These are phyloP conservation scores for Rhodophaea formosa DNA, from an alignment of 2,888 invertebrate genomes.

Conservation along the genomic window DNA sequence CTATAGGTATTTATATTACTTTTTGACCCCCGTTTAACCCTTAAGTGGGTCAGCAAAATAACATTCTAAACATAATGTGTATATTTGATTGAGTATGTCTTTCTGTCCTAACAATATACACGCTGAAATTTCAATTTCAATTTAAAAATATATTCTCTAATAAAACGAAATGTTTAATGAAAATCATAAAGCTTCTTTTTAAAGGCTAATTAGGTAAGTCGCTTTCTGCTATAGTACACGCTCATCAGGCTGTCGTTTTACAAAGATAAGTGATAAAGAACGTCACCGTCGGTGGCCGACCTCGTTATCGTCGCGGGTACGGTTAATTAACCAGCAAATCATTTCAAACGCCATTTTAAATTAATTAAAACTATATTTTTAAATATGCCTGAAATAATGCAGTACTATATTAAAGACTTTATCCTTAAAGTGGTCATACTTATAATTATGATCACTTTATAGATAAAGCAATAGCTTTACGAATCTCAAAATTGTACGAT, in stretches of 20 bases:
- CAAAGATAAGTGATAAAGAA: constrained; percentile 11
- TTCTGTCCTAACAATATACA: too few relatives aligned
- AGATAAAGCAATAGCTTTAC: too few relatives aligned
- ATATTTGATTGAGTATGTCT: too few relatives aligned
- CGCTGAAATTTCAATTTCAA: too few relatives aligned
- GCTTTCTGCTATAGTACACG: background rate
- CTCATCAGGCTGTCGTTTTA: background rate
- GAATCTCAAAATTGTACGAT: too few relatives aligned
- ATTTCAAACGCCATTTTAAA: background rate
- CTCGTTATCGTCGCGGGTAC: constrained; percentile 1
- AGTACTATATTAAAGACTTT: background rate
- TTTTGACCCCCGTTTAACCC: too few relatives aligned
- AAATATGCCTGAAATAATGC: background rate
- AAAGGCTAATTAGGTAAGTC: background rate
- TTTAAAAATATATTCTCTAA: too few relatives aligned
- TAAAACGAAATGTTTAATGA: background rate
- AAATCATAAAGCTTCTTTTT: background rate
- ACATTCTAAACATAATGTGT: too few relatives aligned
- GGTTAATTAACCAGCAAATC: constrained; percentile 9
- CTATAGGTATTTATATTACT: too few relatives aligned
- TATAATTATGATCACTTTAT: too few relatives aligned
- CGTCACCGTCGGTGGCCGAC: constrained; percentile 2
- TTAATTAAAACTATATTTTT: background rate
- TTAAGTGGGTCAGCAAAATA: too few relatives aligned
- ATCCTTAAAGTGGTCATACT: too few relatives aligned